Evolutionary conservation across 2,797 vertebrate genomes (phyloP), one percentile per base, ranked within the genome.

Genomic region (Heliangelus exortis): DNA sequence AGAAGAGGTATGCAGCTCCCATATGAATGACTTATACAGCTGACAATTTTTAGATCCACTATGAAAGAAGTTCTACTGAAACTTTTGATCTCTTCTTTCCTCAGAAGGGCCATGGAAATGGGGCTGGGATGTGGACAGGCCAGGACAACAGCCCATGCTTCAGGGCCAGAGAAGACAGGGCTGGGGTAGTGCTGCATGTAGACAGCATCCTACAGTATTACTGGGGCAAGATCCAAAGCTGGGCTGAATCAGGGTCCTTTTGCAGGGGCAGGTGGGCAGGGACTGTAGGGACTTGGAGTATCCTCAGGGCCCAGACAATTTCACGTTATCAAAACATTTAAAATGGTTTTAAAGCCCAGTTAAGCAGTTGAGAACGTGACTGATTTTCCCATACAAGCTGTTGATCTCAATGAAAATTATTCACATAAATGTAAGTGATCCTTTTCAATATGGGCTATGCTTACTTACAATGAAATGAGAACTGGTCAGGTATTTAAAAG

Each of bases 241-340:
- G 7, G 2, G 16, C 29, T 74, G 76, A 84, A 50, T 33, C 1
- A 5, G 12, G 9, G 3, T 28, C 15, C 13, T 82, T 82, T 63
- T 7, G 28, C 21, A 45, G 5, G 6, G n/a, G 5, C 15, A 57
- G 20, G 4, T 21, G 25, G 34, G 11, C 28, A 80, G 31, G 50
- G 8, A 19, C 0, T 0, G 5, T 12, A 48, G 55, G 7, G 15
- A 39, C 50, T 41, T 0, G 0, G 11, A 20, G 9, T 21, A 8
- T 4, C 26, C 26, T 45, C n/a, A 48, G 12, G 10, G 6, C 8
- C 10, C 5, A 2, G 15, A 14, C 9, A 82, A 41, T 61, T 94
- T 90, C 28, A 68, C 2, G 6, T 71, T 11, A 33, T 31, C 29
- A 55, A 55, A 73, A 8, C 14, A 54, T 61, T 86, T 72, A 57